Evolutionary conservation across 1,140 invertebrate species (phyloP), one percentile per base, ranked within the genome.

Genomic region (Lordiphosa mommai): DNA sequence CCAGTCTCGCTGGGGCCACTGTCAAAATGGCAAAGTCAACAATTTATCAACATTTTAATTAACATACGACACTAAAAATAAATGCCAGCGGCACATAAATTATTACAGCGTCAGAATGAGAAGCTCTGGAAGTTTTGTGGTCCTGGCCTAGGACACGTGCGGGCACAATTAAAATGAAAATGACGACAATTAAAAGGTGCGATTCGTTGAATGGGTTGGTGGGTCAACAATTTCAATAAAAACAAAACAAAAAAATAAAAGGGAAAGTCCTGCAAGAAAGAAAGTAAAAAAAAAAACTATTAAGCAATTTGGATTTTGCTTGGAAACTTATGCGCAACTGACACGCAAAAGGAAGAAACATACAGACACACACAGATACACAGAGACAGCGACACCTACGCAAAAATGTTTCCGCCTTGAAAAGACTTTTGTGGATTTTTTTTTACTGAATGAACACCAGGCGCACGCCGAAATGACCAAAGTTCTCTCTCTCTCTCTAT

Each of bases 21-120:
- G 48, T 64, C 60, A 64, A 63, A 52, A 53, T 44, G 53, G 36
- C 46, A 38, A 55, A 69, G 65, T 61, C 50, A 51, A 49, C 64
- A 66, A 80, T 73, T 80, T 66, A 74, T 73, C 52, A 80, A 67
- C 52, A 57, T 74, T 70, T 80, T 80, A 79, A 80, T 80, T 80
- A 80, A 60, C 60, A 61, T 66, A 73, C 56, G 50, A 43, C 27
- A 56, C 48, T 49, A 63, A 48, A 64, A 47, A 63, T 48, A 65
- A 72, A 63, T 32, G 37, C 40, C 46, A 16, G n/a, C 16, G 46
- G 48, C 30, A 20, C 49, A 34, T 53, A 37, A 60, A 60, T 55
- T 37, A 55, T 70, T 56, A 64, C 29, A 29, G 29, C 46, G 23
- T 14, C 23, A 27, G 20, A 23, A 30, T 46, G 43, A 32, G 43